Conservation (phyloP, 1,140 invertebrate genomes). For the Drosophila melanica region DNA sequence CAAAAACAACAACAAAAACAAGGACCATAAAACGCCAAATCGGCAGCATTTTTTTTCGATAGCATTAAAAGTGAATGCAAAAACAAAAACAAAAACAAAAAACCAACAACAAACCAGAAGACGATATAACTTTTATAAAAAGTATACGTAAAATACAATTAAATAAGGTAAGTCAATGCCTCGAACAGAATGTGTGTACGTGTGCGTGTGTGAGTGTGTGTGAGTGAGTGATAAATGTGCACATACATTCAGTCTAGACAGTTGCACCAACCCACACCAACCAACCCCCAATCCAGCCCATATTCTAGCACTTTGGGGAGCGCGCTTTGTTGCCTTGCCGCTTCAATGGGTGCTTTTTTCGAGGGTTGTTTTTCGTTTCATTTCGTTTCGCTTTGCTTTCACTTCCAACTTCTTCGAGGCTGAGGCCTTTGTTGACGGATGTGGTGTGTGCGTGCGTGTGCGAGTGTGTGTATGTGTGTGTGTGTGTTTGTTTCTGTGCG, state of each 20-base stretch:
- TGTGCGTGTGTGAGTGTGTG: conserved; percentile 31
- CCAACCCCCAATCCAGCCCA: conserved; percentile 3
- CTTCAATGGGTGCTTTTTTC: conserved; percentile 42
- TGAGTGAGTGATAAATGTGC: conserved; percentile 59
- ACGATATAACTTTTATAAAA: conserved; percentile 12
- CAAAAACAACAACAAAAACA: conserved; percentile 44
- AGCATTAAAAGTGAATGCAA: conserved; percentile 39
- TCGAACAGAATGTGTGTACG: background rate
- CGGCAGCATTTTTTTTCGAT: conserved; percentile 26
- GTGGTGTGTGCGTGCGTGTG: conserved; percentile 26
- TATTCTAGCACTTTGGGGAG: conserved; percentile 14
- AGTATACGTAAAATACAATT: conserved; percentile 17
- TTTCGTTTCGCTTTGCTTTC: conserved; percentile 46
- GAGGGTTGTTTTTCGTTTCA: conserved; percentile 71
- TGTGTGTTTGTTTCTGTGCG: background rate
- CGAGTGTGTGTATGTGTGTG: background rate
- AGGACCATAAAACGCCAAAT: conserved; percentile 41
- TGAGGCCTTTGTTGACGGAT: conserved; percentile 70
- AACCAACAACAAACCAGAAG: conserved; percentile 5
- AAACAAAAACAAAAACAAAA: conserved; percentile 13
- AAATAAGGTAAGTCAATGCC: conserved; percentile 46
- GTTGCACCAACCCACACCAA: conserved; percentile 50
- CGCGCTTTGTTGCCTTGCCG: conserved; percentile 41
- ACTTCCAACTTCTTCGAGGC: conserved; percentile 61
- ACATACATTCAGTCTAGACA: conserved; percentile 71